Conservation (phyloP, 2,797 vertebrate species). For the Remorina albescens region DNA sequence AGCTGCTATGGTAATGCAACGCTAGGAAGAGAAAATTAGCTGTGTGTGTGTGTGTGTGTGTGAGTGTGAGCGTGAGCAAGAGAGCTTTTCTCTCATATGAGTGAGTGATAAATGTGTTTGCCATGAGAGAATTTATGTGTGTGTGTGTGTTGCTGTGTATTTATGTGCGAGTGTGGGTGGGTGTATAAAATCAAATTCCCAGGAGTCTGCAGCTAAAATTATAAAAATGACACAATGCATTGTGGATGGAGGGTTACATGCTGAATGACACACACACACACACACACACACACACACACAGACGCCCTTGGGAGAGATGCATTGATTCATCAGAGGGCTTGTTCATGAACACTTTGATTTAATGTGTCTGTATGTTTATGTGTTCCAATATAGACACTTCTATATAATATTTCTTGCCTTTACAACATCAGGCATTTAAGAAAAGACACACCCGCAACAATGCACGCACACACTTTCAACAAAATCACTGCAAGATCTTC, state of each 20-base stretch:
- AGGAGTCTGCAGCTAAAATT: constrained; percentile 69
- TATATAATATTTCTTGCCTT: constrained; percentile 9
- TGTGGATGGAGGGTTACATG: constrained; percentile 54
- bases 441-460: not conserved
- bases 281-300: constrained; percentile 19
- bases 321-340: constrained; percentile 21
- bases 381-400: constrained; percentile 5
- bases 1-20: constrained; percentile 66
- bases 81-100: constrained; percentile 40
- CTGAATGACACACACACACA: constrained; percentile 17
- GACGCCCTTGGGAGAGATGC: constrained; percentile 15
- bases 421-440: constrained; percentile 2
- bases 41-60: constrained; percentile 37
- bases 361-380: constrained; percentile 2
- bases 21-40: constrained; percentile 59
- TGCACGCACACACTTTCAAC: not conserved
- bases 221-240: constrained; percentile 62
- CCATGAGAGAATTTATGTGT: constrained; percentile 39
- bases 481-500: constrained; percentile 1
- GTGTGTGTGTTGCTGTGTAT: constrained; percentile 40
- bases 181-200: constrained; percentile 68
- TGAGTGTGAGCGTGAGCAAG: constrained; percentile 37
- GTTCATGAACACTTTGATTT: constrained; percentile 44
- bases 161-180: constrained; percentile 57
- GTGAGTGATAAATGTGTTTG: constrained; percentile 41